Percentiles rank a stretch among this genome's conserved stretches.
phyloP scores from a whole-genome alignment of 2,113 vertebrate genomes.

The Struthio camelus region DNA sequence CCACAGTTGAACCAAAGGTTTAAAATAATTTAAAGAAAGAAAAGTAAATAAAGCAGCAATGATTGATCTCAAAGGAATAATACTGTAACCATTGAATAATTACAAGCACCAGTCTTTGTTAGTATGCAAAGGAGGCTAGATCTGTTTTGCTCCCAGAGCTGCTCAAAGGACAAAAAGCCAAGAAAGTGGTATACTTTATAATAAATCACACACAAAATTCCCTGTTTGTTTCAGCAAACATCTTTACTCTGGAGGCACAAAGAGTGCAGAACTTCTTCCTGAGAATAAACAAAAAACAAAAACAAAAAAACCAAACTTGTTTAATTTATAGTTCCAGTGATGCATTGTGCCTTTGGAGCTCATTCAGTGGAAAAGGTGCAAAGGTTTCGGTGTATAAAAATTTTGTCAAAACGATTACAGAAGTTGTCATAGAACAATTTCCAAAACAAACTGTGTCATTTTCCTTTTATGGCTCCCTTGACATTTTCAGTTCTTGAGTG shows the following conservation, averaged over 20 bases:
- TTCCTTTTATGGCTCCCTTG: slow-evolving; percentile 48
- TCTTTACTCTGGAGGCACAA: slow-evolving; percentile 43
- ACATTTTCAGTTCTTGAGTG: slow-evolving; percentile 40
- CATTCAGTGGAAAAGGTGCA: slow-evolving; percentile 34
- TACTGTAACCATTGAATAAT: slow-evolving; percentile 73
- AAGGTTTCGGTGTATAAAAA: slow-evolving; percentile 59
- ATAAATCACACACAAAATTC: slow-evolving; percentile 71
- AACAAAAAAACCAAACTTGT: too few species aligned
- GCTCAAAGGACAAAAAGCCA: slow-evolving; percentile 72
- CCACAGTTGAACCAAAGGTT: slow-evolving; percentile 25
- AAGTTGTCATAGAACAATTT: slow-evolving; percentile 46
- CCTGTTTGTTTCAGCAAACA: slow-evolving; percentile 35
- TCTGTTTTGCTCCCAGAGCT: slow-evolving; percentile 67
- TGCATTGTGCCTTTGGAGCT: slow-evolving; percentile 60
- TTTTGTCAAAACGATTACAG: slow-evolving; percentile 54
- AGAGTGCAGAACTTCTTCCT: slow-evolving; percentile 15
- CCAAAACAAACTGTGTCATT: slow-evolving; percentile 49
- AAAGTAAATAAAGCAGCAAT: slow-evolving; percentile 73
- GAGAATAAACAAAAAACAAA: slow-evolving; percentile 27
- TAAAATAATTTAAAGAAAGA: slow-evolving; percentile 58
- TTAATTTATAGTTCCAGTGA: slow-evolving; percentile 70
- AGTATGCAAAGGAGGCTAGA: slow-evolving; percentile 73
- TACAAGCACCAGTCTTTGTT: slow-evolving; percentile 73
- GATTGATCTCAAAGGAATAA: slow-evolving; percentile 72
- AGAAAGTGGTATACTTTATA: slow-evolving; percentile 55